These are phyloP conservation scores for Hozukius guyotensis DNA, from an alignment of 2,797 vertebrate species.

Conservation along the genomic window DNA sequence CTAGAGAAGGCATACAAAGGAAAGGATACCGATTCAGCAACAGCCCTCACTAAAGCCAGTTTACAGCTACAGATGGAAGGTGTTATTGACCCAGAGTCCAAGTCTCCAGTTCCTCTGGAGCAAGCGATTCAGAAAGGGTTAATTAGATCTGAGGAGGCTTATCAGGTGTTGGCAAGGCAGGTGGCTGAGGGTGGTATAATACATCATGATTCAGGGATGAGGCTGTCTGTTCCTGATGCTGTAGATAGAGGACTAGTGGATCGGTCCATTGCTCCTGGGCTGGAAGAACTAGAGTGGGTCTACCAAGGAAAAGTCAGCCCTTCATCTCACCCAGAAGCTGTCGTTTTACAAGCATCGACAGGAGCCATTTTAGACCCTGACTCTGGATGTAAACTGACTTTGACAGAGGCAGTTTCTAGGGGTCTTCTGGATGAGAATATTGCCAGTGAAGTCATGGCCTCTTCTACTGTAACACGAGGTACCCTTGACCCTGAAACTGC, in stretches of 20 bases:
- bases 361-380: constrained; percentile 81
- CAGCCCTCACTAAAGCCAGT: constrained; percentile 81
- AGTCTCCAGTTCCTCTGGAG: constrained; percentile 80
- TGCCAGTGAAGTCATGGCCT: constrained; percentile 74
- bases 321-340: constrained; percentile 62
- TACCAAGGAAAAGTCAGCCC: constrained; percentile 62
- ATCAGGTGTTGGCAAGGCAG: constrained; percentile 87
- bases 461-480: constrained; percentile 75
- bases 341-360: constrained; percentile 74
- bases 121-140: constrained; percentile 86
- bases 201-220: constrained; percentile 90
- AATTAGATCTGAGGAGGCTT: constrained; percentile 81
- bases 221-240: constrained; percentile 87
- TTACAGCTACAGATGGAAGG: constrained; percentile 93
- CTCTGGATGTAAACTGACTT: constrained; percentile 78
- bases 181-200: constrained; percentile 92
- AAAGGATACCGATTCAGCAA: constrained; percentile 78
- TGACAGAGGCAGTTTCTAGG: constrained; percentile 81
- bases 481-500: constrained; percentile 87
- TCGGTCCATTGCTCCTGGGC: constrained; percentile 79
- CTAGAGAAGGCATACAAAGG: constrained; percentile 93
- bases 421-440: constrained; percentile 78
- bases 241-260: constrained; percentile 84
- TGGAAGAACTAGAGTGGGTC: constrained; percentile 82
- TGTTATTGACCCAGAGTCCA: constrained; percentile 87